phyloP scores from a whole-genome alignment of 1,140 invertebrate genomes.

The Drosophila pandora region DNA sequence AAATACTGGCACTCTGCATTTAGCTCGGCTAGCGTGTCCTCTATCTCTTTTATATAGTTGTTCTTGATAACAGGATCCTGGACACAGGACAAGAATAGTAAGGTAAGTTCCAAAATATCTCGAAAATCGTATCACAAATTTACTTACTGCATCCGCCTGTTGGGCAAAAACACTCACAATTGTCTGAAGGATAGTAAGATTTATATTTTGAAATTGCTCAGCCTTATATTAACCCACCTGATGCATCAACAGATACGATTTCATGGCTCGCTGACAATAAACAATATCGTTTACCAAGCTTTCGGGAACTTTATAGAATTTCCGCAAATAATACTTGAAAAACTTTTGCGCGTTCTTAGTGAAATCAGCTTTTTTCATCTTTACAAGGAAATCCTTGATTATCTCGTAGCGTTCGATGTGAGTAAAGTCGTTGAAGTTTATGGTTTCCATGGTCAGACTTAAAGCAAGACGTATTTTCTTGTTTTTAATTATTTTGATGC shows the following conservation, averaged over 20 bases:
- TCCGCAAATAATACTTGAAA: slow-evolving; percentile 69
- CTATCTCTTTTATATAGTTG: slow-evolving; percentile 59
- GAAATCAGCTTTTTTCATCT: slow-evolving; percentile 48
- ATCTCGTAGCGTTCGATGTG: slow-evolving; percentile 59
- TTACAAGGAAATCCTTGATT: slow-evolving; percentile 54
- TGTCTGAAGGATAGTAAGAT: slow-evolving; percentile 38
- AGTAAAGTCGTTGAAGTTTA: slow-evolving; percentile 67
- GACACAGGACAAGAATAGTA: background rate
- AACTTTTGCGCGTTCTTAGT: slow-evolving; percentile 50
- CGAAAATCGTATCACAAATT: background rate
- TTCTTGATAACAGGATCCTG: slow-evolving; percentile 58
- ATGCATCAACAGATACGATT: slow-evolving; percentile 62
- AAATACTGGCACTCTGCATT: slow-evolving; percentile 75
- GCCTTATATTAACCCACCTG: slow-evolving; percentile 43
- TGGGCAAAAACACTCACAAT: slow-evolving; percentile 47
- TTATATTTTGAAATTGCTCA: background rate
- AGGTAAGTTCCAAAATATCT: background rate
- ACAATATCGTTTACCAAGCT: slow-evolving; percentile 72
- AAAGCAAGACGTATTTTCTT: background rate
- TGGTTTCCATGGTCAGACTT: slow-evolving; percentile 47
- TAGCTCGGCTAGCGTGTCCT: slow-evolving; percentile 62
- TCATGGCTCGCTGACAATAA: slow-evolving; percentile 73
- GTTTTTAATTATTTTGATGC: slow-evolving; percentile 46
- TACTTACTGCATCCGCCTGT: slow-evolving; percentile 52
- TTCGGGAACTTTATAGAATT: slow-evolving; percentile 70